phyloP scores from a whole-genome alignment of 2,888 invertebrate genomes.

The Papilio gigon region DNA sequence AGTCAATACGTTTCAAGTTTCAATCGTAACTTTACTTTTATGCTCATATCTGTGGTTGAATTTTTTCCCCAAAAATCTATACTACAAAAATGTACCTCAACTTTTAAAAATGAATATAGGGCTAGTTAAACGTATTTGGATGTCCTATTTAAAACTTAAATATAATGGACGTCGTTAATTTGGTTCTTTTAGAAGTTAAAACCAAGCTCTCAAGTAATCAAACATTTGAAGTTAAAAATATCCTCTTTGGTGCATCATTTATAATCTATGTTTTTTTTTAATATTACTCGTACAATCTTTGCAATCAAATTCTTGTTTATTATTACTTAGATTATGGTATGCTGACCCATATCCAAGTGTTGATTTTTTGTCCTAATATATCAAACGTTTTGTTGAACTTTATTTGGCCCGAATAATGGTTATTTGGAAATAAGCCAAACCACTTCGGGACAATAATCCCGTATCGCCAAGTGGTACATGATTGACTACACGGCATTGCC shows the following conservation, averaged over 20 bases:
- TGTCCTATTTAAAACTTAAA: too few species aligned
- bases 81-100: neutral
- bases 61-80: neutral
- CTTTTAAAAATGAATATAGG: too few species aligned
- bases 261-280: too few species aligned
- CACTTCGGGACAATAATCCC: constrained; percentile 47
- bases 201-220: too few species aligned
- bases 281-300: too few species aligned
- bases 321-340: too few species aligned
- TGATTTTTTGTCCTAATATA: neutral
- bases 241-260: too few species aligned
- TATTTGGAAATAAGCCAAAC: constrained; percentile 49
- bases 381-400: constrained; percentile 2
- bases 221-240: too few species aligned
- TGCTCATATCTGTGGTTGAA: neutral
- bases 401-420: constrained; percentile 13
- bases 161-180: too few species aligned
- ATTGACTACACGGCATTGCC: constrained; percentile 25
- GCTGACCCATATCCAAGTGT: neutral
- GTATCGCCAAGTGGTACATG: constrained; percentile 46
- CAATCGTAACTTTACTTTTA: neutral
- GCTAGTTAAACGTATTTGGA: too few species aligned
- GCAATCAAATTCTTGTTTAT: too few species aligned
- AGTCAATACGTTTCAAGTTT: neutral
- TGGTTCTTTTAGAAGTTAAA: too few species aligned